A percentile compares a stretch with the other conserved stretches of the same genome.
These are phyloP conservation scores for Sphaeramia orbicularis DNA, from an alignment of 2,797 vertebrate species.

Conservation along the genomic window DNA sequence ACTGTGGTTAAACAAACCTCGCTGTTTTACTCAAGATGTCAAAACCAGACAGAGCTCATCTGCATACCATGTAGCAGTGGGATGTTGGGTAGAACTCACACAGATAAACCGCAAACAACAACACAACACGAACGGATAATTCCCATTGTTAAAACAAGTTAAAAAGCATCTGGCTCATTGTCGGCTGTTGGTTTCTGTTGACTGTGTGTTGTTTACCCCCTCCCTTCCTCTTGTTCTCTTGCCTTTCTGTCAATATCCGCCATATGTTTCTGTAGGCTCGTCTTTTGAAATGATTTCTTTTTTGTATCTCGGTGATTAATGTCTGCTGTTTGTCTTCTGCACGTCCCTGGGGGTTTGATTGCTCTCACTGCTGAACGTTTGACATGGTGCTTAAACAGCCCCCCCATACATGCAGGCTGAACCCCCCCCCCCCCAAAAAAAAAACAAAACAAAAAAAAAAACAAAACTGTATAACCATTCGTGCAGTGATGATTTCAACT, in stretches of 20 bases:
- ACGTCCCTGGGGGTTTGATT: conserved; percentile 47
- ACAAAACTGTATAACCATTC: conserved; percentile 16
- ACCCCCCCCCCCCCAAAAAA: too few relatives aligned
- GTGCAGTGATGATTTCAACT: conserved; percentile 21
- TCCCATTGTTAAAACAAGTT: conserved; percentile 29
- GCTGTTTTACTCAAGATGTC: neutral
- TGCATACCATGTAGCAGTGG: neutral
- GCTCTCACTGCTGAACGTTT: conserved; percentile 28
- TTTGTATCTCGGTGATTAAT: conserved; percentile 57
- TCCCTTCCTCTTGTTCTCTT: conserved; percentile 5
- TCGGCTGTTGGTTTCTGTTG: neutral
- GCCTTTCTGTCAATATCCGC: conserved; percentile 40
- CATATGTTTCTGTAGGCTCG: conserved; percentile 33
- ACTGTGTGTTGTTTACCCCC: conserved; percentile 19
- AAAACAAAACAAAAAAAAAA: too few relatives aligned
- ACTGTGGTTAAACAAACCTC: neutral
- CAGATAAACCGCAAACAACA: neutral
- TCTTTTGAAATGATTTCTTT: conserved; percentile 48
- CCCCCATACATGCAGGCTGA: conserved; percentile 10
- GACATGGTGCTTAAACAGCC: conserved; percentile 14
- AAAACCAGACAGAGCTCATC: neutral
- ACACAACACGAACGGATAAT: neutral
- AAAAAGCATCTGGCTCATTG: conserved; percentile 10
- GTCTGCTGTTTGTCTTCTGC: conserved; percentile 22
- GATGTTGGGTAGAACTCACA: neutral